phyloP scores from a whole-genome alignment of 2,797 vertebrate species.

The Phrynocephalus forsythii region DNA sequence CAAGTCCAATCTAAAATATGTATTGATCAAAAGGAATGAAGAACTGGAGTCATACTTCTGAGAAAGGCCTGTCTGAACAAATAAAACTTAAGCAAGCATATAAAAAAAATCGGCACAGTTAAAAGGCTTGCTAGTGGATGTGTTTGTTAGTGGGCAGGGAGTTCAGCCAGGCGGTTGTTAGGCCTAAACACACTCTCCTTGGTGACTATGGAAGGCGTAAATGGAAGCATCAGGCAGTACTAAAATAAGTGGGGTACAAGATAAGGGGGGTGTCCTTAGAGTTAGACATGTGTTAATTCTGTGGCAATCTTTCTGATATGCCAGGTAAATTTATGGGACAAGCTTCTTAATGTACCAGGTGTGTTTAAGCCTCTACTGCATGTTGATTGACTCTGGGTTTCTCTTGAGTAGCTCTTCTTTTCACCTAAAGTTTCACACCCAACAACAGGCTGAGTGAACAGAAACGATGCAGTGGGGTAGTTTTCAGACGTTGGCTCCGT shows the following conservation, averaged over 20 bases:
- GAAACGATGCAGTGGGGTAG: constrained; percentile 27
- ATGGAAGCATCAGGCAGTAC: background rate
- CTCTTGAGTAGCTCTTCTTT: constrained; percentile 14
- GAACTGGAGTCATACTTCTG: no score
- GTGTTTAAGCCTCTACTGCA: no score
- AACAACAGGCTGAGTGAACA: constrained; percentile 57
- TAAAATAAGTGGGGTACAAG: background rate
- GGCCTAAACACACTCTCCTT: background rate
- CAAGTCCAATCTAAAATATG: background rate
- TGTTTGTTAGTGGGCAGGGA: background rate
- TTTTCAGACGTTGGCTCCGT: constrained; percentile 56
- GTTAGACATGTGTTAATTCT: background rate
- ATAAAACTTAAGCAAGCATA: background rate
- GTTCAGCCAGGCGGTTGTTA: background rate
- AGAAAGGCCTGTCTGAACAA: background rate
- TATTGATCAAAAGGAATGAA: no score
- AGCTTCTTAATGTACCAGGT: background rate
- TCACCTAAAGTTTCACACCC: constrained; percentile 35
- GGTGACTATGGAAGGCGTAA: background rate
- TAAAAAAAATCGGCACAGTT: background rate
- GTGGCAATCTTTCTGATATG: background rate
- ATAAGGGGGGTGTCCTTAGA: background rate
- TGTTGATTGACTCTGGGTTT: constrained; percentile 37
- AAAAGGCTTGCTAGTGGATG: background rate
- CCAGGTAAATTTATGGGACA: background rate